Evolutionary conservation across 2,888 invertebrate species (phyloP).

Genomic region (Patella depressa): DNA sequence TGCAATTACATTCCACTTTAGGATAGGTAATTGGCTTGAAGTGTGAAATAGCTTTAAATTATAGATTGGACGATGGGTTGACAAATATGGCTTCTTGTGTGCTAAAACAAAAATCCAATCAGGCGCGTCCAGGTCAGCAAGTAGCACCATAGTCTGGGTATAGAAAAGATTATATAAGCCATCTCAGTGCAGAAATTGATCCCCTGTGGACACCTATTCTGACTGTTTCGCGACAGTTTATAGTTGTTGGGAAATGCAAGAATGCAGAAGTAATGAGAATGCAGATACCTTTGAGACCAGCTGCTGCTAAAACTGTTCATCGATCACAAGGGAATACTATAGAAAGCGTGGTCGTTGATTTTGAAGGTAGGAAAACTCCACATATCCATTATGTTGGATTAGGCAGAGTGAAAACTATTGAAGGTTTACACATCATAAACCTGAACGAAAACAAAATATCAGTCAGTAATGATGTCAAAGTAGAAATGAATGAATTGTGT

Average conservation of each 20-base stretch:
- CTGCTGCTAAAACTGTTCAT: conserved; percentile 17
- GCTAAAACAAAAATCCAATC: conserved; percentile 12
- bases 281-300: not conserved
- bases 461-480: conserved; percentile 9
- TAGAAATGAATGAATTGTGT: too few relatives aligned
- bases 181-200: not conserved
- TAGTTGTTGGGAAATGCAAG: too few relatives aligned
- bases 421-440: not conserved
- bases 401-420: conserved; percentile 26
- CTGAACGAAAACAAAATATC: conserved; percentile 27
- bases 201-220: too few relatives aligned
- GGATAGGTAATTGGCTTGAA: too few relatives aligned
- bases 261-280: too few relatives aligned
- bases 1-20: too few relatives aligned
- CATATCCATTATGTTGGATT: not conserved
- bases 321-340: conserved; percentile 9
- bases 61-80: too few relatives aligned
- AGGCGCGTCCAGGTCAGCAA: too few relatives aligned
- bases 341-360: not conserved
- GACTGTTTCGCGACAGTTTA: too few relatives aligned
- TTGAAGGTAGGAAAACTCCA: too few relatives aligned
- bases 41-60: too few relatives aligned
- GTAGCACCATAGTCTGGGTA: not conserved
- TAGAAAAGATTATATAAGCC: not conserved
- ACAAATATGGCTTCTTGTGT: conserved; percentile 17